Percentiles rank a stretch among this genome's conserved stretches.
phyloP scores from a whole-genome alignment of 2,113 vertebrate genomes.

The Menidia beryllina region DNA sequence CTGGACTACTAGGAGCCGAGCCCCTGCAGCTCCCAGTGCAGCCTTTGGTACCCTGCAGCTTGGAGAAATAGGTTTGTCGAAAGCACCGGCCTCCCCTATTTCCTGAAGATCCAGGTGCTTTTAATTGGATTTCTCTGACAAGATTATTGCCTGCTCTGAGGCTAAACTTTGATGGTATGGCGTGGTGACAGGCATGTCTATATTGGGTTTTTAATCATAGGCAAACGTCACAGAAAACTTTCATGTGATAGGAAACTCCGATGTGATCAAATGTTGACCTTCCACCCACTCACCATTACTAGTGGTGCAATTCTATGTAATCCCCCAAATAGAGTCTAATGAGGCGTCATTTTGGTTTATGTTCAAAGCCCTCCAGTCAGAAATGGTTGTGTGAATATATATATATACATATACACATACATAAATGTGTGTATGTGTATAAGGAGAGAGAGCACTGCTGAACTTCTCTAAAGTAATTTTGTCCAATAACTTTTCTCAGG shows the following conservation, averaged over 20 bases:
- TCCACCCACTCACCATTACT: background rate
- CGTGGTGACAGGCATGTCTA: conserved; percentile 24
- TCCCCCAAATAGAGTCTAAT: background rate
- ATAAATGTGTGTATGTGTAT: no score
- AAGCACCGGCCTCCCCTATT: conserved; percentile 48
- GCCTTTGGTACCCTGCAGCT: conserved; percentile 33
- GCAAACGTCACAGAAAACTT: conserved; percentile 51
- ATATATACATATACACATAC: no score
- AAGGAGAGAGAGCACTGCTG: conserved; percentile 5
- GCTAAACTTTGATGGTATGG: conserved; percentile 27
- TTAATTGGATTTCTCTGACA: conserved; percentile 71
- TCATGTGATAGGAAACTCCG: conserved; percentile 42
- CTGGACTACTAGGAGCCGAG: conserved; percentile 33
- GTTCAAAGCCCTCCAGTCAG: conserved; percentile 4
- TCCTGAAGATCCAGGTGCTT: conserved; percentile 59
- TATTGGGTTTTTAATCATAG: conserved; percentile 36
- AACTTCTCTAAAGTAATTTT: conserved; percentile 23
- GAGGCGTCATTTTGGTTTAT: conserved; percentile 1
- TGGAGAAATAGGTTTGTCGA: conserved; percentile 54
- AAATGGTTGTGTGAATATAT: no score
- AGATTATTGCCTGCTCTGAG: conserved; percentile 47
- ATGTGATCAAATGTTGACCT: conserved; percentile 26
- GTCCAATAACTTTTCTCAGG: background rate
- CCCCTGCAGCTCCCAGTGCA: conserved; percentile 18
- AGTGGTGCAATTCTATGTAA: conserved; percentile 33